A percentile compares a stretch with the other conserved stretches of the same genome.
These are phyloP conservation scores for Schizaphis graminum DNA, from an alignment of 2,888 invertebrate genomes.

Conservation along the genomic window DNA sequence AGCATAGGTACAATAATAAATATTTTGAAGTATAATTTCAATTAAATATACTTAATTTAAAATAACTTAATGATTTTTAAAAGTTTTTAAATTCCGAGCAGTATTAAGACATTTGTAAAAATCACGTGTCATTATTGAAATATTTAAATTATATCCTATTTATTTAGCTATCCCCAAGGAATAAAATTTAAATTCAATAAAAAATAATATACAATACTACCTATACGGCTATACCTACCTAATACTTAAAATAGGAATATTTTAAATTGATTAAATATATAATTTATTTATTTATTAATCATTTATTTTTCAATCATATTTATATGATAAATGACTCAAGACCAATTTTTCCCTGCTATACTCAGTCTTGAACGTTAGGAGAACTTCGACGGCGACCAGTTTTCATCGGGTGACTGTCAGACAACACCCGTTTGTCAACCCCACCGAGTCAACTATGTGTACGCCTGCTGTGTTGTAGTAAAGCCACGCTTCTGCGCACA, in stretches of 20 bases:
- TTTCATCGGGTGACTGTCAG: neutral
- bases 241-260: neutral
- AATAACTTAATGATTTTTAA: neutral
- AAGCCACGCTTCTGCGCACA: neutral
- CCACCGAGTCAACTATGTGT: neutral
- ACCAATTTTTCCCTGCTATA: neutral
- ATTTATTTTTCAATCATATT: neutral
- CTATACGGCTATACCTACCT: too few relatives aligned
- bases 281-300: neutral
- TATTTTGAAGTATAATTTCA: neutral
- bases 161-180: neutral
- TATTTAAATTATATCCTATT: neutral
- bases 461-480: neutral
- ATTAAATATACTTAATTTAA: neutral
- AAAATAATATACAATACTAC: neutral
- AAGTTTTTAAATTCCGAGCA: neutral
- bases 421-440: conserved; percentile 10
- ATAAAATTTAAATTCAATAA: neutral
- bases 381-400: neutral
- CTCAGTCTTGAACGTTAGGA: neutral
- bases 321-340: neutral
- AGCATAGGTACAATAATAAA: neutral
- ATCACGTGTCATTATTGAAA: neutral
- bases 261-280: too few relatives aligned
- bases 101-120: neutral